Base-by-base conservation (phyloP, 2,113 vertebrate species). In the Rafetus swinhoei region DNA sequence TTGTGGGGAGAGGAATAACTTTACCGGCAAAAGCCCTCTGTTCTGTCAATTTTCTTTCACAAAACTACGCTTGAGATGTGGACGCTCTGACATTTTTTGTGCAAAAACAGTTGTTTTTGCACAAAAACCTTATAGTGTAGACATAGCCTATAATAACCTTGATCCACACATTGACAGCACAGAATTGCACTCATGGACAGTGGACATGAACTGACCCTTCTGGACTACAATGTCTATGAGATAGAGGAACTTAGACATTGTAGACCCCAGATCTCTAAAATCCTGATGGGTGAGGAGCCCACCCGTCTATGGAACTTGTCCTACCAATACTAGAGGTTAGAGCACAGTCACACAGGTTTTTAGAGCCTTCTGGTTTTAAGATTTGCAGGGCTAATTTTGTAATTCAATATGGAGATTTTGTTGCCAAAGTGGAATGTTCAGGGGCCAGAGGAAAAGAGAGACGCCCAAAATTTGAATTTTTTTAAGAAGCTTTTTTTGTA, bases 351-450 rank as follows among this genome's bases (percentile, higher is more conserved):
- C 39, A 24, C 3, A 6, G 6, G 72, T 24, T 76, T 45, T 45
- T 45, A 45, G 39, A 45, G 72, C 21, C 1, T 6, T 56, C 3
- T 29, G 50, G 35, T 9, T 53, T 1, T 14, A 16, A 14, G 50
- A 3, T 79, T 76, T 82, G 4, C 0, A 12, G 3, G 2, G 35
- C 5, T 59, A 2, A 4, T 59, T 21, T 79, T 25, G 45, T 45
- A 4, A 56, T 84, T 76, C 39, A 96, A 92, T 24, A 93, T 25
- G 21, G 94, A 91, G 82, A 86, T 93, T 35, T 90, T 89, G 29
- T 84, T 90, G 45, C 45, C 56, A 93, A 86, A 94, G 90, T 54
- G 4, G 53, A 90, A 29, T 88, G n/a, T 94, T 96, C 29, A 96
- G 21, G 72, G 35, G 85, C 81, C 55, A 19, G 59, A 32, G 54